Conservation (phyloP, 1,140 invertebrate species). For the Microplitis mediator region DNA sequence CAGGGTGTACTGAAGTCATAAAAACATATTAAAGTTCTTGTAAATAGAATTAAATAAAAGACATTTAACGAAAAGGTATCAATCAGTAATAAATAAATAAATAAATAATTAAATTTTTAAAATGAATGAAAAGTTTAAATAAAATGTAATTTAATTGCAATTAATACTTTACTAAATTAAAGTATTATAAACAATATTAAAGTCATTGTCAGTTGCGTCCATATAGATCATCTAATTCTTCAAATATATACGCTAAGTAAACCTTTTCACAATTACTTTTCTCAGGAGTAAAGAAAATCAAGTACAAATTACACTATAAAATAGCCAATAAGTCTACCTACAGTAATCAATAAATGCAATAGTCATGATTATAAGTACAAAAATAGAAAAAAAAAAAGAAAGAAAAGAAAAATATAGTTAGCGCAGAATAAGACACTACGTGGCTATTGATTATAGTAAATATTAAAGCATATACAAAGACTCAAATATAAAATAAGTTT, state of each 20-base stretch:
- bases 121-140: neutral
- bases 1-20: conserved; percentile 52
- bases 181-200: neutral
- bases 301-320: conserved; percentile 62
- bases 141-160: neutral
- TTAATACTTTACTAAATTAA: neutral
- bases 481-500: neutral
- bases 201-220: conserved; percentile 1
- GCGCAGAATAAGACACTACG: neutral
- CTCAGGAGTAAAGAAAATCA: conserved; percentile 58
- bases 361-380: conserved; percentile 15
- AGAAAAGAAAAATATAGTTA: conserved; percentile 17
- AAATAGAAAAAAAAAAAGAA: no score
- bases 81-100: conserved; percentile 18
- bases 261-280: conserved; percentile 41
- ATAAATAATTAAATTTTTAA: neutral
- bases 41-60: conserved; percentile 30
- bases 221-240: neutral
- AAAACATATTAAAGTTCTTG: conserved; percentile 43
- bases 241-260: neutral
- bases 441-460: neutral
- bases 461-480: neutral
- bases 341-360: conserved; percentile 28
- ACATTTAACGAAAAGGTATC: conserved; percentile 16
- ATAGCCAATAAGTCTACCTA: conserved; percentile 54